Percentiles rank a stretch among this genome's conserved stretches.
These are phyloP conservation scores for Antennarius striatus DNA, from an alignment of 2,113 vertebrate species.

Conservation along the genomic window DNA sequence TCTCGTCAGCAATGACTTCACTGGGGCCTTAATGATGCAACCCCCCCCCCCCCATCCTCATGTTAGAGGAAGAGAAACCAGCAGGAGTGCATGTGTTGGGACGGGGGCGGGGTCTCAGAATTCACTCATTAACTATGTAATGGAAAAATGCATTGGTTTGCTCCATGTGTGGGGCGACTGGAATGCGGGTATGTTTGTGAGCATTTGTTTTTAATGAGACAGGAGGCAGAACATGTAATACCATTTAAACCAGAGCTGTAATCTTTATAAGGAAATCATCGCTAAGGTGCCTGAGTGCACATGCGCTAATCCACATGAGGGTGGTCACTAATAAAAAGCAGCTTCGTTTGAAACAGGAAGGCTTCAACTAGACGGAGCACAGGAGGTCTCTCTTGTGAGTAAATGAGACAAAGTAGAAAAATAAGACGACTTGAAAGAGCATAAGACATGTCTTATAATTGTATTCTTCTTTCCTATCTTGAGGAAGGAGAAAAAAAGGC, in stretches of 20 bases:
- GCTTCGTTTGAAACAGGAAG: slow-evolving; percentile 32
- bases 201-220: slow-evolving; percentile 65
- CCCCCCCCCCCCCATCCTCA: slow-evolving; percentile 45
- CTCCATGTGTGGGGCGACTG: slow-evolving; percentile 67
- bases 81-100: slow-evolving; percentile 63
- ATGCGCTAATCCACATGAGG: slow-evolving; percentile 11
- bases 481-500: slow-evolving; percentile 16
- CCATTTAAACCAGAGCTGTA: slow-evolving; percentile 56
- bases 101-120: slow-evolving; percentile 40
- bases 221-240: slow-evolving; percentile 60
- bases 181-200: slow-evolving; percentile 65
- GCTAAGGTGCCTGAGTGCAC: slow-evolving; percentile 24
- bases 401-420: slow-evolving; percentile 28
- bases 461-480: slow-evolving; percentile 74
- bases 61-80: slow-evolving; percentile 76
- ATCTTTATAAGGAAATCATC: slow-evolving; percentile 13
- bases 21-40: slow-evolving; percentile 70
- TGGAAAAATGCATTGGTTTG: slow-evolving; percentile 78
- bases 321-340: slow-evolving; percentile 59
- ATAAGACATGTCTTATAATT: slow-evolving; percentile 70
- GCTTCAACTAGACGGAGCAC: slow-evolving; percentile 30
- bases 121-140: slow-evolving; percentile 80
- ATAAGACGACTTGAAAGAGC: slow-evolving; percentile 50
- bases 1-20: slow-evolving; percentile 72
- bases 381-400: slow-evolving; percentile 13